Percentiles rank a stretch among this genome's conserved stretches.
These are phyloP conservation scores for Emydoidea blandingii DNA, from an alignment of 2,797 vertebrate species.

Conservation along the genomic window DNA sequence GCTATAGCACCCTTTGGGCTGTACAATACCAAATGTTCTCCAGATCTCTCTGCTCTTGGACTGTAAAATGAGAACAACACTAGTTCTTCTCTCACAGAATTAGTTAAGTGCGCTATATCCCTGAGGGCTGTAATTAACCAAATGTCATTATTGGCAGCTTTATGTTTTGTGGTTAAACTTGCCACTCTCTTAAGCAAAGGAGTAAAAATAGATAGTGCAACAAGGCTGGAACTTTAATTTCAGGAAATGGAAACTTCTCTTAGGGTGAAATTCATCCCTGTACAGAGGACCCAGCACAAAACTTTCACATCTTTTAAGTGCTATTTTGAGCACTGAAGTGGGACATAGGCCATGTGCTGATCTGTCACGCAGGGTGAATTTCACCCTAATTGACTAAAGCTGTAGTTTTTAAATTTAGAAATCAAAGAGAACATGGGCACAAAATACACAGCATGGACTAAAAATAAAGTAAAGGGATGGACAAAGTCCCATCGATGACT, in stretches of 20 bases:
- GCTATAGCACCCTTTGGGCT: neutral
- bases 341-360: neutral
- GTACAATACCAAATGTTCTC: slow-evolving; percentile 41
- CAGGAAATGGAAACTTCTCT: neutral
- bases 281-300: neutral
- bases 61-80: slow-evolving; percentile 64
- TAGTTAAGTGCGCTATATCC: slow-evolving; percentile 26
- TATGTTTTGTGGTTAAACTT: slow-evolving; percentile 48
- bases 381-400: neutral
- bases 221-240: neutral
- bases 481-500: neutral
- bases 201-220: neutral
- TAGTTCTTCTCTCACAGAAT: neutral
- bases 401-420: neutral
- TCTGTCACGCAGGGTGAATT: neutral
- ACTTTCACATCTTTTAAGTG: neutral
- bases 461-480: neutral
- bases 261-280: neutral
- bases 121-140: slow-evolving; percentile 53
- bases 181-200: neutral
- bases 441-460: neutral
- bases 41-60: slow-evolving; percentile 25
- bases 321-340: neutral
- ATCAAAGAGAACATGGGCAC: neutral
- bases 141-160: slow-evolving; percentile 58